phyloP scores from a whole-genome alignment of 2,113 vertebrate species.

The Rhabdomys dilectus region DNA sequence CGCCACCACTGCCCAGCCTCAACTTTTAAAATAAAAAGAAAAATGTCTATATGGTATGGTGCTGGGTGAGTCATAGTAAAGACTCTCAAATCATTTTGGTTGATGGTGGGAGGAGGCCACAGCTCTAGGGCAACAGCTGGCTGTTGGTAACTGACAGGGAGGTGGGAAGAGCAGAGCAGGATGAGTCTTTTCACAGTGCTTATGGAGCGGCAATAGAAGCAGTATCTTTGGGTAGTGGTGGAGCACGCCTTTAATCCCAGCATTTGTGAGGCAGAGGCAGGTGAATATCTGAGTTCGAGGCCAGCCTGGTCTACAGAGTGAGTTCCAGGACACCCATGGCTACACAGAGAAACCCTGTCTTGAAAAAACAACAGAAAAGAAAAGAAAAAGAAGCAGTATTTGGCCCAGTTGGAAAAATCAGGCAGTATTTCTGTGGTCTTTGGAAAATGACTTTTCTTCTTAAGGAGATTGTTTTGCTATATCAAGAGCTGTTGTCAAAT shows the following conservation, averaged over 20 bases:
- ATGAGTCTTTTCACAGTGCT: not conserved
- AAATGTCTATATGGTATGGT: not conserved
- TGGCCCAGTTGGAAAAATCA: not conserved
- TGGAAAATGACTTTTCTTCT: not conserved
- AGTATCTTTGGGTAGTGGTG: too few species aligned
- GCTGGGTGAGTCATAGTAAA: not conserved
- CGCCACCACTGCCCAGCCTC: too few species aligned
- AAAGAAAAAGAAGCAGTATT: not conserved
- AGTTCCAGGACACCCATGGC: too few species aligned
- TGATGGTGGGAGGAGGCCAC: not conserved
- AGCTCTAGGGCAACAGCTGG: not conserved
- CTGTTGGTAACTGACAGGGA: not conserved
- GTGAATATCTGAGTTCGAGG: too few species aligned
- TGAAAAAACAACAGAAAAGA: too few species aligned
- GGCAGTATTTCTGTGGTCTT: not conserved
- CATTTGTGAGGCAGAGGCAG: too few species aligned
- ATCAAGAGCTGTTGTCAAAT: not conserved
- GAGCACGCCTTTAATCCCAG: too few species aligned
- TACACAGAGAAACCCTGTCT: too few species aligned
- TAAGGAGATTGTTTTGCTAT: not conserved
- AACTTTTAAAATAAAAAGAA: not conserved
- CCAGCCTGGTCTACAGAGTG: too few species aligned
- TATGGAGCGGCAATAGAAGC: not conserved
- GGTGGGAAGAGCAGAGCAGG: not conserved
- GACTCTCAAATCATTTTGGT: not conserved